These are phyloP conservation scores for Platyscapa corneri DNA, from an alignment of 1,140 invertebrate species.

Conservation along the genomic window DNA sequence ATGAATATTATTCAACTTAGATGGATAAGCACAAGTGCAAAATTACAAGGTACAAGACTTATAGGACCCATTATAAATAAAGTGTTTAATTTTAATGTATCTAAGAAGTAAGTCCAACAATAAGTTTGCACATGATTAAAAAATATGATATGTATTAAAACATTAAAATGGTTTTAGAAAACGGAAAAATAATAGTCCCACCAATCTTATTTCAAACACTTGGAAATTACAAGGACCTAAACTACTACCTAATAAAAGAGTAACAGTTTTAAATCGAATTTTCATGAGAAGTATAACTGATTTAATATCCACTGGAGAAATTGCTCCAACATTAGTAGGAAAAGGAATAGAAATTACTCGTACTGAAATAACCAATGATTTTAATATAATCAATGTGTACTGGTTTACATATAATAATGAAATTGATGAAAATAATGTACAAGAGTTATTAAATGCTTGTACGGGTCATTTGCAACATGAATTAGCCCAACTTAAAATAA, in stretches of 20 bases:
- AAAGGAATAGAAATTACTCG: constrained; percentile 81
- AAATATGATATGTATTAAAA: not conserved
- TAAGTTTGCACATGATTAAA: not conserved
- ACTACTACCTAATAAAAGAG: constrained; percentile 63
- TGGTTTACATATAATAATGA: constrained; percentile 78
- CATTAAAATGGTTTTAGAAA: not conserved
- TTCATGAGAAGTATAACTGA: constrained; percentile 87
- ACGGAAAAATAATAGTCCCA: not conserved
- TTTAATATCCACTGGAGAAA: constrained; percentile 81
- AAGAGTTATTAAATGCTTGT: constrained; percentile 75
- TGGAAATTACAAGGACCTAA: not conserved
- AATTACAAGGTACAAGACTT: not conserved
- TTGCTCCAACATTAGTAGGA: constrained; percentile 77
- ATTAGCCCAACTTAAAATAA: constrained; percentile 79
- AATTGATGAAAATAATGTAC: constrained; percentile 58
- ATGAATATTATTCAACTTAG: constrained; percentile 28
- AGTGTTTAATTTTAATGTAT: constrained; percentile 48
- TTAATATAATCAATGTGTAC: constrained; percentile 79
- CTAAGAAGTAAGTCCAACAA: constrained; percentile 50
- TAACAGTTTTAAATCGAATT: constrained; percentile 82
- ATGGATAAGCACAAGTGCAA: constrained; percentile 20
- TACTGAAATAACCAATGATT: constrained; percentile 80
- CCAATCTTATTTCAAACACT: not conserved
- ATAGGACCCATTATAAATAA: constrained; percentile 57
- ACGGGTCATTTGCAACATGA: constrained; percentile 79